phyloP scores from a whole-genome alignment of 2,113 vertebrate genomes.

The Ceyx margarethae region DNA sequence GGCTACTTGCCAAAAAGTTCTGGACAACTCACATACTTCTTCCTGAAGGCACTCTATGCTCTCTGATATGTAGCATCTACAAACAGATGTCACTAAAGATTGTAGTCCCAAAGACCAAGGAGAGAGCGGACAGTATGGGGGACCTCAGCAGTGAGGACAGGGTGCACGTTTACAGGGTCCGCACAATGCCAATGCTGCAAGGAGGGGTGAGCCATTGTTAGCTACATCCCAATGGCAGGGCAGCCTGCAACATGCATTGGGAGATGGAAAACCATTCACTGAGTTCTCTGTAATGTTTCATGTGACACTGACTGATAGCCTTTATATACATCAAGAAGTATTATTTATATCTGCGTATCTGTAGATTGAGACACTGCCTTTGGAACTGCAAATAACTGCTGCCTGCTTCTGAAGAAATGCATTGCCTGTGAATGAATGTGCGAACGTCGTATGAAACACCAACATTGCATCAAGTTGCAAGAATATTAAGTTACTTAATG shows the following conservation, averaged over 20 bases:
- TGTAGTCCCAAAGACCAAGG: neutral
- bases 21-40: neutral
- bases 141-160: neutral
- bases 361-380: neutral
- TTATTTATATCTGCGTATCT: neutral
- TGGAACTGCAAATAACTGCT: neutral
- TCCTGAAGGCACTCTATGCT: neutral
- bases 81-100: neutral
- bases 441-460: neutral
- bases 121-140: neutral
- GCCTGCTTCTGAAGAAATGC: neutral
- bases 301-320: neutral
- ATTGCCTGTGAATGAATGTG: neutral
- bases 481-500: slow-evolving; percentile 23
- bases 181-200: neutral
- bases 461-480: neutral
- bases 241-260: neutral
- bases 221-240: neutral
- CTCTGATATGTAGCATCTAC: neutral
- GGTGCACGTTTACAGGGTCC: neutral
- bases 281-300: neutral
- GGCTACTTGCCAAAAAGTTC: neutral
- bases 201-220: neutral
- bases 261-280: neutral
- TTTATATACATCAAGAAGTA: neutral